Evolutionary conservation across 2,888 invertebrate species (phyloP).

Genomic region (Andrena chrysosceles): DNA sequence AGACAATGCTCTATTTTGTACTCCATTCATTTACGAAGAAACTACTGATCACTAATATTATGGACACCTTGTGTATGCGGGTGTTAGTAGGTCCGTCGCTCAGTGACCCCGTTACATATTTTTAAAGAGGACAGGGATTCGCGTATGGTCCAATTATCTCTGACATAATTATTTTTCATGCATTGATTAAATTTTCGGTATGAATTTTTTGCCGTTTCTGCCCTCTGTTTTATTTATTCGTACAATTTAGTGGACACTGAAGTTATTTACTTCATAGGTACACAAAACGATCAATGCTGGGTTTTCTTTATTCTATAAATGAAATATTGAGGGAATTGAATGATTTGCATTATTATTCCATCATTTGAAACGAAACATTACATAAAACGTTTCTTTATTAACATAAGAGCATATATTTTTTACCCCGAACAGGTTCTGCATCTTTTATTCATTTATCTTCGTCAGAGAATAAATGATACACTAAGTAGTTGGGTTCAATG

Average conservation of each 20-base stretch:
- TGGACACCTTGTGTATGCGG: background rate
- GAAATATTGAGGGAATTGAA: too few relatives aligned
- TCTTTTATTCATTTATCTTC: too few relatives aligned
- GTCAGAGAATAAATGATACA: too few relatives aligned
- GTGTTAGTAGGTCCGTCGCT: conserved; percentile 17
- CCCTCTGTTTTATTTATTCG: background rate
- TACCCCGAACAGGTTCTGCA: too few relatives aligned
- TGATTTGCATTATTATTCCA: too few relatives aligned
- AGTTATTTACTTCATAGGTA: background rate
- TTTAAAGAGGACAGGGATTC: conserved; percentile 33
- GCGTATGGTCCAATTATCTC: background rate
- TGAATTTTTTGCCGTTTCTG: background rate
- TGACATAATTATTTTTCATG: background rate
- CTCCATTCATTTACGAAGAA: too few relatives aligned
- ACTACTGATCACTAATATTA: background rate
- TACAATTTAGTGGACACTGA: background rate
- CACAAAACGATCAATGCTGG: background rate
- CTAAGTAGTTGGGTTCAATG: too few relatives aligned
- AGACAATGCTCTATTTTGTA: too few relatives aligned
- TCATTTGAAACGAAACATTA: too few relatives aligned
- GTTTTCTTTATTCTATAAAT: too few relatives aligned
- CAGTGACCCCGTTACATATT: conserved; percentile 54
- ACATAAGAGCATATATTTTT: too few relatives aligned
- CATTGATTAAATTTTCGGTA: background rate
- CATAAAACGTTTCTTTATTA: too few relatives aligned